Base-by-base conservation (phyloP, 2,113 vertebrate species). In the Salvelinus fontinalis region DNA sequence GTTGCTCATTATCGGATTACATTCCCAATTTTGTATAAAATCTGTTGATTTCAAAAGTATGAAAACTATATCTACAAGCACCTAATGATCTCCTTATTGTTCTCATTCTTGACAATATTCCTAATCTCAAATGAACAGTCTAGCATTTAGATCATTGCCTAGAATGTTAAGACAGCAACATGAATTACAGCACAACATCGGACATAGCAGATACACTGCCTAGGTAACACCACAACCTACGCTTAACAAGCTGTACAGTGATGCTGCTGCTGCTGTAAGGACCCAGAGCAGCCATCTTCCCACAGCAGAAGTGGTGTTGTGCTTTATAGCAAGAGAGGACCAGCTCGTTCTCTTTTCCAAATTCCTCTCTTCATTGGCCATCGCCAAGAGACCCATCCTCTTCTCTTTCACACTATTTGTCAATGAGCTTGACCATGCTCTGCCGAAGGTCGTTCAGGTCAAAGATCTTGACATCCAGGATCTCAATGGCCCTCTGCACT, bases 401-500 rank as follows among this genome's bases (percentile, higher is more conserved):
- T 44, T 59, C 54, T n/a, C 31, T 31, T 14, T 71, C 82, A 39
- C 5, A 27, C 67, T 88, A 94, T 80, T 94, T 95, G 76, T 96
- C 96, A 0, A 97, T 87, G 76, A 99, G 94, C 85, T 97, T 96
- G 74, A 96, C 94, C 68, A 99, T 91, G 79, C 95, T 96, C 89
- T 97, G 96, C 0, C 97, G 91, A 14, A 99, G 92, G 87, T 99
- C 97, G 0, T 95, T 96, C 59, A 99, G 95, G 91, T 99, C 97
- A 22, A 96, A 97, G 71, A 99, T 94, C 92, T 99, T 97, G 88
- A 96, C 93, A 11, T 99, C 97, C 87, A 99, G 94, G 75, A 97
- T 94, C 86, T 99, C 96, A 0, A 96, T 93, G 4, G 95, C 94
- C 70, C 93, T 93, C 87, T 95, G 91, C 79, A 98, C 92, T 81